Base-by-base conservation (phyloP, 2,888 invertebrate species). In the Teleiodes luculella region DNA sequence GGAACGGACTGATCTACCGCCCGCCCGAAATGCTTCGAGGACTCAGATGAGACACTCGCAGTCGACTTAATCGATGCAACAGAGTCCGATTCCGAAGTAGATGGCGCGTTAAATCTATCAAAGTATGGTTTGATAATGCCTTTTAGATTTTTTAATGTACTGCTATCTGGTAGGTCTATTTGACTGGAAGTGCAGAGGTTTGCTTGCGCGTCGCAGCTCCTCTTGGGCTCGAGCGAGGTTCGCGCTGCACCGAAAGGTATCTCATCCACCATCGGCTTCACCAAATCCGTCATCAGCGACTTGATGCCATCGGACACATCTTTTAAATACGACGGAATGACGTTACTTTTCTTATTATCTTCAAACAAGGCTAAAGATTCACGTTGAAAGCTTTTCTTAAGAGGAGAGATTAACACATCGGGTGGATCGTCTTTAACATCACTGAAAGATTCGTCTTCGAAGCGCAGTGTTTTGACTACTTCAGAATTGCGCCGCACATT, bases 391-490 rank as follows among this genome's bases (percentile, higher is more conserved):
- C 76, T 77, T 64, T 86, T 86, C 56, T 76, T 83, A 0, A 85
- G 54, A 0, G 80, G 78, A 28, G 43, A 11, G 5, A 4, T 28
- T n/a, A 43, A 13, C n/a, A 18, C 8, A 11, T 7, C 18, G 5
- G 20, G n/a, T 6, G 24, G 57, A 45, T 63, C 64, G 0, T 64
- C 11, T 43, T 64, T 74, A 0, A 39, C 35, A 0, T 80, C 80
- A 11, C 60, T 76, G n/a, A 20, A 10, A 0, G 81, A 77, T 2
- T 83, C 82, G 24, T 68, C 71, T 39, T 86, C 83, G 53, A 86
- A 87, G 6, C 81, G 66, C n/a, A 88, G 61, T 0, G 80, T 81
- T 64, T 86, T 86, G 0, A 84, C 80, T 0, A 87, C 80, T 28
- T 83, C 43, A 2, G 20, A 11, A 24, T 20, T 43, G n/a, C 6